phyloP scores from a whole-genome alignment of 2,888 invertebrate genomes.

The Eubasilissa splendida region DNA sequence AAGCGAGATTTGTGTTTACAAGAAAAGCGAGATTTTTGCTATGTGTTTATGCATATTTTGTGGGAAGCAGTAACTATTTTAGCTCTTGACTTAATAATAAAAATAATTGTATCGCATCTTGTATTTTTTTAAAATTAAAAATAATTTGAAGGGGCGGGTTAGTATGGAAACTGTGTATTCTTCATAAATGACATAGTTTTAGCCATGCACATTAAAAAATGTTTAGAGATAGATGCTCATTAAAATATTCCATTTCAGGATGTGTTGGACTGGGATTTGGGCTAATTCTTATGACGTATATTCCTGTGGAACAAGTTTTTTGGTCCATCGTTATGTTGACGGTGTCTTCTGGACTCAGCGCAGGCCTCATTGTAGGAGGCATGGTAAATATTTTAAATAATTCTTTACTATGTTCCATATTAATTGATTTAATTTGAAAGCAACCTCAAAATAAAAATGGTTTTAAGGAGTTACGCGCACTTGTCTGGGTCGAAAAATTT shows the following conservation, averaged over 20 bases:
- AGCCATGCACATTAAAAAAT: too few species aligned
- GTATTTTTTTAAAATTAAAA: not conserved
- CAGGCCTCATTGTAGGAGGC: slow-evolving; percentile 53
- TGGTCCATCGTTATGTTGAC: slow-evolving; percentile 38
- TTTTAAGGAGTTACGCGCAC: too few species aligned
- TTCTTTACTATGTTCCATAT: not conserved
- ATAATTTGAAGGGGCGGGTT: not conserved
- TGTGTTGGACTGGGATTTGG: slow-evolving; percentile 33
- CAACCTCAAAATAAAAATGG: too few species aligned
- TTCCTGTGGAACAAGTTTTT: slow-evolving; percentile 38
- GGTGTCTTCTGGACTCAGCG: slow-evolving; percentile 59
- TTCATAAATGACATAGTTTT: too few species aligned
- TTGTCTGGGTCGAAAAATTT: too few species aligned
- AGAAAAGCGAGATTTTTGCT: too few species aligned
- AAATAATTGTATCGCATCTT: not conserved
- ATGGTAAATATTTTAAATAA: slow-evolving; percentile 30
- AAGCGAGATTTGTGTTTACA: too few species aligned
- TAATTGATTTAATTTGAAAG: not conserved
- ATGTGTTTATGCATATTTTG: too few species aligned
- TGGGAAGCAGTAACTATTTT: too few species aligned
- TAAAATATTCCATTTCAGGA: slow-evolving; percentile 19
- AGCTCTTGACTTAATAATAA: too few species aligned
- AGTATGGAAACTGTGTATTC: too few species aligned
- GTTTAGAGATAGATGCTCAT: too few species aligned
- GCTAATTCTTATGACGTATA: slow-evolving; percentile 34